These are phyloP conservation scores for Nemapogon koenigi DNA, from an alignment of 2,888 invertebrate genomes.

Conservation along the genomic window DNA sequence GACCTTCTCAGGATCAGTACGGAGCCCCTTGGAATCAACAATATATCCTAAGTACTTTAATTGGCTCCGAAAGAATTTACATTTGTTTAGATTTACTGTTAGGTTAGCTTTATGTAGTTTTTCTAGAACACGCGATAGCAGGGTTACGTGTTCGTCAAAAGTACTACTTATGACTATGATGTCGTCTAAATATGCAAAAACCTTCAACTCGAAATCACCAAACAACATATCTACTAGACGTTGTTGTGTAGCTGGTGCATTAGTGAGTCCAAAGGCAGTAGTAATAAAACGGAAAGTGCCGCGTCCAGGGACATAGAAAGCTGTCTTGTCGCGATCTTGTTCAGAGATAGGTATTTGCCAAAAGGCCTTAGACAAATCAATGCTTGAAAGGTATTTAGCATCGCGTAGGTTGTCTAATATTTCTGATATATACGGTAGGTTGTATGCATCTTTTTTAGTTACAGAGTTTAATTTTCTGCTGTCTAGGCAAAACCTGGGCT, in stretches of 20 bases:
- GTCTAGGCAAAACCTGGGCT: conserved; percentile 19
- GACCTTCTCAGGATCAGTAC: conserved; percentile 21
- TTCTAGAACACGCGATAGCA: conserved; percentile 15
- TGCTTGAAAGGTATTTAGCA: conserved; percentile 15
- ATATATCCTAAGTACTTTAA: conserved; percentile 13
- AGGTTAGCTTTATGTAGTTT: conserved; percentile 18
- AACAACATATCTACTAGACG: conserved; percentile 18
- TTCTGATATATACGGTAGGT: conserved; percentile 16
- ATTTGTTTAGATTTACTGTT: conserved; percentile 17
- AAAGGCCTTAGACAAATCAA: conserved; percentile 16
- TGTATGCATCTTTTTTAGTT: conserved; percentile 16
- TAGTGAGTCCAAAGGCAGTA: conserved; percentile 14
- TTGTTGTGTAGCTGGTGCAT: conserved; percentile 22
- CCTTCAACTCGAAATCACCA: conserved; percentile 17
- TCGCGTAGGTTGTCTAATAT: conserved; percentile 18
- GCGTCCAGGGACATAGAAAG: conserved; percentile 13
- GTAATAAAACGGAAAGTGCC: conserved; percentile 1
- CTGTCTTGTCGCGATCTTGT: conserved; percentile 13
- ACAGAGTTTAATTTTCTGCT: conserved; percentile 17
- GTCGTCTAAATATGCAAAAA: conserved; percentile 19
- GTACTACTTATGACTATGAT: conserved; percentile 16
- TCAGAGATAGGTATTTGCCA: conserved; percentile 11
- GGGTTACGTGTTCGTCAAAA: conserved; percentile 19
- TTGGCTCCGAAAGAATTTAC: conserved; percentile 6
- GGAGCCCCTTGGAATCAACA: conserved; percentile 21